Evolutionary conservation across 2,113 vertebrate genomes (phyloP).

Genomic region (Sus scrofa): T2T-Sscrofa CM000824.6:67246501-67247000

Average conservation of each 20-base stretch:
- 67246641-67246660: background rate
- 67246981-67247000: too few relatives aligned
- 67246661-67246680: background rate
- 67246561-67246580: background rate
- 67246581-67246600: background rate
- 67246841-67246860: too few relatives aligned
- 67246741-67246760: background rate
- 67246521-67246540: accelerated
- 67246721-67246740: background rate
- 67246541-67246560: background rate
- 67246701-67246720: background rate
- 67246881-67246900: too few relatives aligned
- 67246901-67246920: too few relatives aligned
- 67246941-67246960: too few relatives aligned
- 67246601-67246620: background rate
- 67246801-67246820: too few relatives aligned
- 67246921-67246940: too few relatives aligned
- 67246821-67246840: too few relatives aligned
- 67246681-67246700: conserved; percentile 13
- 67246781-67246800: background rate
- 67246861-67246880: too few relatives aligned
- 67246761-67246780: background rate
- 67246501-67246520: background rate
- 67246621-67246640: background rate
- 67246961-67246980: too few relatives aligned